Evolutionary conservation across 2,888 invertebrate genomes (phyloP).

Genomic region (Drosophila atripex): DNA sequence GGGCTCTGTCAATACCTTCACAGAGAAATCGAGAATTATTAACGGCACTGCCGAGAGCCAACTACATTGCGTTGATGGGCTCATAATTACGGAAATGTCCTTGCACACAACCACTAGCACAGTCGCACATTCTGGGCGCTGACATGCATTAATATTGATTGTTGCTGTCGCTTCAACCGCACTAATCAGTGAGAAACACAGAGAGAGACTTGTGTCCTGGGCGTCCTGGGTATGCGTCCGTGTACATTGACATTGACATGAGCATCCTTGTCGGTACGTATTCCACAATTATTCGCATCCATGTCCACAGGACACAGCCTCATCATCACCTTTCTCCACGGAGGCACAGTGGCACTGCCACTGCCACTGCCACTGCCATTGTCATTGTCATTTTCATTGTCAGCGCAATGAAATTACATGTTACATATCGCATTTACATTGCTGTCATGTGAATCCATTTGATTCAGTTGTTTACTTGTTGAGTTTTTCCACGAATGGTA

Average conservation of each 20-base stretch:
- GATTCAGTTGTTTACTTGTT: constrained; percentile 30
- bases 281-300: constrained; percentile 39
- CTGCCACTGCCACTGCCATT: constrained; percentile 8
- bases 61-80: constrained; percentile 40
- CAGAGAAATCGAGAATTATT: constrained; percentile 36
- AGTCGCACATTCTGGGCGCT: constrained; percentile 22
- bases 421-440: constrained; percentile 41
- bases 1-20: constrained; percentile 35
- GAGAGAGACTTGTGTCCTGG: constrained; percentile 1
- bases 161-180: constrained; percentile 45
- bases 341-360: neutral
- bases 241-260: constrained; percentile 32
- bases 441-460: constrained; percentile 33
- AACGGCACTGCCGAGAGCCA: constrained; percentile 17
- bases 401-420: constrained; percentile 46
- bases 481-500: constrained; percentile 8
- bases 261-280: constrained; percentile 4
- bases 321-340: constrained; percentile 6
- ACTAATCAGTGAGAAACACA: constrained; percentile 34
- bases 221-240: constrained; percentile 1
- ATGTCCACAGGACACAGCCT: constrained; percentile 36
- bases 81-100: constrained; percentile 41
- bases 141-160: constrained; percentile 51
- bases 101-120: constrained; percentile 26
- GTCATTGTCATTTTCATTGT: constrained; percentile 29